Base-by-base conservation (phyloP, 2,888 invertebrate species). In the Parasteatoda lunata region DNA sequence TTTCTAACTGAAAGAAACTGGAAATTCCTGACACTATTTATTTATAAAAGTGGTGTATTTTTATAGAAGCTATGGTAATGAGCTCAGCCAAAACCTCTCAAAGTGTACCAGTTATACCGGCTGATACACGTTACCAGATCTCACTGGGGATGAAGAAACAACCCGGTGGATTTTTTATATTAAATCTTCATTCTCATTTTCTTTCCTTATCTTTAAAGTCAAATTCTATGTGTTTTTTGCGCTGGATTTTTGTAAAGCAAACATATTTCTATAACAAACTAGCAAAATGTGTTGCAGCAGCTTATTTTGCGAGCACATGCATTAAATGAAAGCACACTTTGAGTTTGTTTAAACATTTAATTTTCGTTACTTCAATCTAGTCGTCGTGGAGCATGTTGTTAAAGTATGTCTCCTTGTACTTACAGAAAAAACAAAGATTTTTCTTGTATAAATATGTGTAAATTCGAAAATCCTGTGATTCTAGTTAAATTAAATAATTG, bases 371-470 rank as follows among this genome's bases (percentile, higher is more conserved):
- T 45, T 54, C 66, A 86, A 69, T 77, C 69, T 80, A 76, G 80
- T 54, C 52, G 75, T 76, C 65, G 79, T 79, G 76, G 73, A 65
- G 15, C 49, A 75, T 76, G 72, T 85, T 69, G 72, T 85, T 85
- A 59, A 77, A 76, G 77, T 81, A 77, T 59, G 59, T 7, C 59
- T n/a, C 59, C 54, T 15, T 72, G 80, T 80, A 77, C 64, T 64
- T 51, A 72, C 59, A 73, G n/a, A n/a, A 54, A 64, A n/a, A 72
- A 51, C n/a, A 8, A 68, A 13, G 48, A 84, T 45, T 72, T 47
- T 86, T 72, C 78, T 86, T 86, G 85, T 86, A 86, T 49, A 86
- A 80, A 80, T 86, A 70, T 72, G 80, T 86, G 85, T 86, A 80
- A 85, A 79, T 68, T 52, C 72, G 85, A 80, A 86, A 80, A 77